Percentiles rank a stretch among this genome's conserved stretches.
These are phyloP conservation scores for Apotomis betuletana DNA, from an alignment of 2,888 invertebrate genomes.

Conservation along the genomic window DNA sequence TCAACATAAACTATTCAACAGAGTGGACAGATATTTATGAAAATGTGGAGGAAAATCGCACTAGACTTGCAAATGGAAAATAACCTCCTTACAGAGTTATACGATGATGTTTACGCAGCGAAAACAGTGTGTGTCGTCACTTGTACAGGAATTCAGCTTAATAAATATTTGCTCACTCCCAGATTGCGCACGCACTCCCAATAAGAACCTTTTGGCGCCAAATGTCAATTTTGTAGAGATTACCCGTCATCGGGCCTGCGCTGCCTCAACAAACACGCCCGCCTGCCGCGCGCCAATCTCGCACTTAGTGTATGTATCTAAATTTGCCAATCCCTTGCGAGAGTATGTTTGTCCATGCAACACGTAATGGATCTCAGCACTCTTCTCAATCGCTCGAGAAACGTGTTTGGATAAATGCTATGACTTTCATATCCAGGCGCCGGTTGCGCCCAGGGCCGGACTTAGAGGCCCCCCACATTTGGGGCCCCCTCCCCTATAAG, in stretches of 20 bases:
- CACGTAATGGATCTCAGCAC: slow-evolving; percentile 75
- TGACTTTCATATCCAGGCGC: slow-evolving; percentile 71
- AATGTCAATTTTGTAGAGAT: slow-evolving; percentile 77
- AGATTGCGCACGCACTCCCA: slow-evolving; percentile 66
- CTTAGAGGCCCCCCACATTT: too few relatives aligned
- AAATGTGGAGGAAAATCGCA: not conserved
- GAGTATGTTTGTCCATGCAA: slow-evolving; percentile 67
- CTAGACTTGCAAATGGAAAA: slow-evolving; percentile 18
- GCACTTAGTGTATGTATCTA: slow-evolving; percentile 55
- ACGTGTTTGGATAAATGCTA: slow-evolving; percentile 77
- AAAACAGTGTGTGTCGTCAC: slow-evolving; percentile 24
- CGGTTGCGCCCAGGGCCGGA: slow-evolving; percentile 23
- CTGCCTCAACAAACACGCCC: slow-evolving; percentile 60
- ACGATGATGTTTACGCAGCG: slow-evolving; percentile 26
- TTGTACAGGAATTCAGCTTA: slow-evolving; percentile 55
- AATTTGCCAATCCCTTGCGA: slow-evolving; percentile 60
- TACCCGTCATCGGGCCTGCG: slow-evolving; percentile 59
- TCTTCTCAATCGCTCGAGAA: slow-evolving; percentile 74
- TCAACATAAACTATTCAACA: not conserved
- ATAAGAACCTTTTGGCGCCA: slow-evolving; percentile 68
- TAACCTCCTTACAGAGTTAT: slow-evolving; percentile 6
- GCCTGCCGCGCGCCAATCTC: slow-evolving; percentile 47
- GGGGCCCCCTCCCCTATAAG: too few relatives aligned
- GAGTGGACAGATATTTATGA: not conserved
- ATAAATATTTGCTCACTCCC: slow-evolving; percentile 69